A percentile compares a stretch with the other conserved stretches of the same genome.
These are phyloP conservation scores for Holotrichia oblita DNA, from an alignment of 1,140 invertebrate genomes.

Conservation along the genomic window DNA sequence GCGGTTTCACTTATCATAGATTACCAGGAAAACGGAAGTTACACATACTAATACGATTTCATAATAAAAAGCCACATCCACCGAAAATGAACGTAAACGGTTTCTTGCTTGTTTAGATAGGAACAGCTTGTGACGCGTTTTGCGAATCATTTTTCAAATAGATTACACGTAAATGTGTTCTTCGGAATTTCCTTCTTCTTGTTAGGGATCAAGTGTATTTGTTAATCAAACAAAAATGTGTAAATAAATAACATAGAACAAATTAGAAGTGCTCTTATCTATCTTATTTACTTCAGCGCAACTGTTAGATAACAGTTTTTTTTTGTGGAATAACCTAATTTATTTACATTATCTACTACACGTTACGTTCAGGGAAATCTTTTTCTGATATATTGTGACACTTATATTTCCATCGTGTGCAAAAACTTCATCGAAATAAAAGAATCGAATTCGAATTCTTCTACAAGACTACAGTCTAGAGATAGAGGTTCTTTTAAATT, in stretches of 20 bases:
- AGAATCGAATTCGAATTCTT: too few relatives aligned
- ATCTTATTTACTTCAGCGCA: not conserved
- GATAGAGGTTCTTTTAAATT: too few relatives aligned
- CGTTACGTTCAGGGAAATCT: too few relatives aligned
- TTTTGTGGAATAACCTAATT: not conserved
- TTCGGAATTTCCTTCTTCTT: not conserved
- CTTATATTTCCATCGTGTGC: too few relatives aligned
- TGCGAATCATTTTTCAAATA: not conserved
- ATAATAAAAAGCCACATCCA: conserved; percentile 24
- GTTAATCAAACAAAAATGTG: not conserved
- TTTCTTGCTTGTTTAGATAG: not conserved
- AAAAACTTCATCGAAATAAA: too few relatives aligned
- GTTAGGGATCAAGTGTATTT: not conserved
- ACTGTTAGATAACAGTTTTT: not conserved
- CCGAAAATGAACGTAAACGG: not conserved
- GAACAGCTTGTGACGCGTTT: not conserved
- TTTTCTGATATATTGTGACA: too few relatives aligned
- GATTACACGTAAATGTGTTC: not conserved
- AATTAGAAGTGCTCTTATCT: not conserved
- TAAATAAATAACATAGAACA: not conserved
- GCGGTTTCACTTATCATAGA: not conserved
- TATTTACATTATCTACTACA: too few relatives aligned
- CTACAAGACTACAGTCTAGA: too few relatives aligned
- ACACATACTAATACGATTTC: not conserved
- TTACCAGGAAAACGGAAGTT: conserved; percentile 27